Base-by-base conservation (phyloP, 53 echinoderm and acorn worm genomes). In the Pentamera pediparva region DNA sequence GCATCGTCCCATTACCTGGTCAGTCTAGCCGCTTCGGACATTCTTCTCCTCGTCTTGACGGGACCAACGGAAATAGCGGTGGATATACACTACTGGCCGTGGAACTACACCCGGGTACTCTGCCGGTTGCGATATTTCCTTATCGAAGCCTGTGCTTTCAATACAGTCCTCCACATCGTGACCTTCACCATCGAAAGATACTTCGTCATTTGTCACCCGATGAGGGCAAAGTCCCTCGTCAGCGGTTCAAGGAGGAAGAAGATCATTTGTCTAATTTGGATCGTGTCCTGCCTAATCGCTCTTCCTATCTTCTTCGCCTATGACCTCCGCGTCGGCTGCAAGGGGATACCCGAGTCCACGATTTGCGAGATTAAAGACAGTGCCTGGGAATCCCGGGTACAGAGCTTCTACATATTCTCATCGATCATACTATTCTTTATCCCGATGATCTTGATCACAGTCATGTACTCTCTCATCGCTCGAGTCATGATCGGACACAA, bases 71-170 rank as follows among this genome's bases (percentile, higher is more conserved):
- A 98, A 53, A 83, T 98, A 4, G 83, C 89, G 6, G 84, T 78
- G 32, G 83, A 86, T 39, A 37, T 89, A 3, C 84, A 82, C 17
- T 85, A 56, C 37, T 91, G 90, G 87, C 98, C 98, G 3, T 98
- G 98, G 98, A 81, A 85, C 9, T 98, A 88, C 47, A 83, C 82
- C 3, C 51, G 77, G 5, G 85, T 98, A 60, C 63, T 92, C 56
- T 98, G 98, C 65, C 80, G 86, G 7, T 35, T 80, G 30, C 69
- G 91, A 13, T 98, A 80, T 55, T 98, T 84, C 45, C 81, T 98
- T 17, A 98, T 98, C 56, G 91, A 92, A 50, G 83, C 91, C 26
- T 88, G 91, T 57, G 88, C 91, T 6, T 98, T 88, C 62, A 86
- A 88, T 2, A 86, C 98, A 4, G 84, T 98, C 0, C 65, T 88